phyloP scores from a whole-genome alignment of 2,113 vertebrate species.

The Solea solea region DNA sequence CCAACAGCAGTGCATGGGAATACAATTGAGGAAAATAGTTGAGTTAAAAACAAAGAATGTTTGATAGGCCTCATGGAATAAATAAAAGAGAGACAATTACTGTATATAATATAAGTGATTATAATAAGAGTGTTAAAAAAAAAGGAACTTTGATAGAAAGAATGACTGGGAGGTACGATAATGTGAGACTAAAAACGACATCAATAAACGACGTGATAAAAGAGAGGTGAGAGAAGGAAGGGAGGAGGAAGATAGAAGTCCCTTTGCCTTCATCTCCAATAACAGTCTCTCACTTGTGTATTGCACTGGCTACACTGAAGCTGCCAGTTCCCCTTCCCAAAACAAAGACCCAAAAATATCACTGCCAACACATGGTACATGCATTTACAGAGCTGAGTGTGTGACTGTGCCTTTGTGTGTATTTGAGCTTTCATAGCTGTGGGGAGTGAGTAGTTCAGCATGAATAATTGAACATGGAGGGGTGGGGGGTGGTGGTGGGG shows the following conservation, averaged over 20 bases:
- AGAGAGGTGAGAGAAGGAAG: constrained; percentile 6
- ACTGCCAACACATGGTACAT: constrained; percentile 69
- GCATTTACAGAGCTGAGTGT: constrained; percentile 53
- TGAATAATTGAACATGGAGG: constrained; percentile 75
- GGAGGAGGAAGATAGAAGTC: constrained; percentile 27
- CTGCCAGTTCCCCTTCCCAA: constrained; percentile 62
- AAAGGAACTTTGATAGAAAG: not conserved
- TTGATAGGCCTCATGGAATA: constrained; percentile 14
- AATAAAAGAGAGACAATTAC: not conserved
- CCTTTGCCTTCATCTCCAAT: constrained; percentile 68
- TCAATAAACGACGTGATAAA: constrained; percentile 33
- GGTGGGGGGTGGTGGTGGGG: not conserved
- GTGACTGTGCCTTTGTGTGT: constrained; percentile 32
- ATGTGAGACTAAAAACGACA: constrained; percentile 31
- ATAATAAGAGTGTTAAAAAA: constrained; percentile 13
- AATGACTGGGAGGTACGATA: constrained; percentile 22
- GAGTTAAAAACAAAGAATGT: constrained; percentile 38
- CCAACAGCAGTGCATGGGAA: no score
- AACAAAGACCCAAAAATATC: constrained; percentile 77
- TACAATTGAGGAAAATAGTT: constrained; percentile 19
- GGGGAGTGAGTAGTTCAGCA: constrained; percentile 67
- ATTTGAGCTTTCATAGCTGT: constrained; percentile 58
- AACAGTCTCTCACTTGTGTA: constrained; percentile 61
- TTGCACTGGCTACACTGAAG: constrained; percentile 37
- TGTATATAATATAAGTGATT: constrained; percentile 13